These are phyloP conservation scores for Cosmia trapezina DNA, from an alignment of 2,888 invertebrate species.

Conservation along the genomic window DNA sequence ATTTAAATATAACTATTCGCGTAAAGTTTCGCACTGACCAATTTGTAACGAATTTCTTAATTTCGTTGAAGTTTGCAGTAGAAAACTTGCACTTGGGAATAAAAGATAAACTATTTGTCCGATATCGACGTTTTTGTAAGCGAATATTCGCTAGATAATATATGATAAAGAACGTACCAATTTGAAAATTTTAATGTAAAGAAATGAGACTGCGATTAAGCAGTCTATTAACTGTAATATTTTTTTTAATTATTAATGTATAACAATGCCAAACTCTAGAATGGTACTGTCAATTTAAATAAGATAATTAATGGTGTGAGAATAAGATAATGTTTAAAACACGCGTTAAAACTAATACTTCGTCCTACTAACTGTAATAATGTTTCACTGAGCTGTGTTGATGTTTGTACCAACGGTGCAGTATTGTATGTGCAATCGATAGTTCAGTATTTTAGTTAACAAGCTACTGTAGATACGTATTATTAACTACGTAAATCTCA, in stretches of 20 bases:
- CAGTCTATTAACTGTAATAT: constrained; percentile 18
- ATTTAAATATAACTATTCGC: constrained; percentile 36
- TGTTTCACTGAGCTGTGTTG: constrained; percentile 35
- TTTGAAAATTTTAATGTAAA: constrained; percentile 22
- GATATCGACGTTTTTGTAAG: constrained; percentile 43
- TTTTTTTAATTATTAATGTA: constrained; percentile 24
- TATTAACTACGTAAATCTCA: constrained; percentile 45
- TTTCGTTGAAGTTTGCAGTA: constrained; percentile 43
- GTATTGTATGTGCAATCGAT: constrained; percentile 58
- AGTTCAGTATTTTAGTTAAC: constrained; percentile 59
- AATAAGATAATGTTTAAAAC: constrained; percentile 31
- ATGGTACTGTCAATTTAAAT: constrained; percentile 56
- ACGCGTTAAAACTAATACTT: constrained; percentile 45
- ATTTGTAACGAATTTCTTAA: constrained; percentile 45
- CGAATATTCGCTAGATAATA: constrained; percentile 47
- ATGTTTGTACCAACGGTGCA: constrained; percentile 44
- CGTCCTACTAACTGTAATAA: constrained; percentile 37
- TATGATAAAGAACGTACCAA: constrained; percentile 34
- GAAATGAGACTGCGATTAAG: background rate
- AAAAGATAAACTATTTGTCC: constrained; percentile 35
- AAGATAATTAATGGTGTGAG: constrained; percentile 36
- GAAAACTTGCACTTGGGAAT: constrained; percentile 50
- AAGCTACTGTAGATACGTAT: constrained; percentile 46
- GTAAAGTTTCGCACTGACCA: constrained; percentile 56
- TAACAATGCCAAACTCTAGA: constrained; percentile 52